These are phyloP conservation scores for Boleophthalmus pectinirostris DNA, from an alignment of 2,113 vertebrate species.

Conservation along the genomic window DNA sequence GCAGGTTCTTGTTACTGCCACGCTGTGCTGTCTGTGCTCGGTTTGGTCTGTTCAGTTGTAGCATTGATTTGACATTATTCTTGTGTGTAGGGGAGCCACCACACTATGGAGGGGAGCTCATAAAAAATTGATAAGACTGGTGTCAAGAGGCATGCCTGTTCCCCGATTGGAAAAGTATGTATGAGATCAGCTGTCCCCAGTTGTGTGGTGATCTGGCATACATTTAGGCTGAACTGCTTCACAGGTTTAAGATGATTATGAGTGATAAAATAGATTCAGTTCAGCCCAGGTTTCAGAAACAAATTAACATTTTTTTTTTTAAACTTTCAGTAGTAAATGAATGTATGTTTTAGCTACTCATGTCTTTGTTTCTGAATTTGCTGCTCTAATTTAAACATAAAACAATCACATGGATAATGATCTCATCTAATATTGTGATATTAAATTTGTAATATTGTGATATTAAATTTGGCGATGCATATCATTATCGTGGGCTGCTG, in stretches of 20 bases:
- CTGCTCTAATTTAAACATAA: conserved; percentile 41
- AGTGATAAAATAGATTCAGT: conserved; percentile 23
- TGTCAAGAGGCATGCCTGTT: conserved; percentile 42
- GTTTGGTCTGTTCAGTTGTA: conserved; percentile 35
- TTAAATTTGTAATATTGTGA: too few relatives aligned
- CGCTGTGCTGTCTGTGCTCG: conserved; percentile 24
- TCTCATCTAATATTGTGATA: not conserved
- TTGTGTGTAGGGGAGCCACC: conserved; percentile 42
- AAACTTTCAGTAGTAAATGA: not conserved
- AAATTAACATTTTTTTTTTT: conserved; percentile 5
- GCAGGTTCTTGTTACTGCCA: conserved; percentile 17
- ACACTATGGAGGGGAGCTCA: conserved; percentile 44
- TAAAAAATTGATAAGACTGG: conserved; percentile 30
- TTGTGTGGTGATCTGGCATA: conserved; percentile 26
- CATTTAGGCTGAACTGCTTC: conserved; percentile 12
- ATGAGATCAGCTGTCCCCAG: conserved; percentile 56
- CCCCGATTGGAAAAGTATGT: conserved; percentile 68
- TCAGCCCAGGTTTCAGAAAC: conserved; percentile 4
- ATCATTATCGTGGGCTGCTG: too few relatives aligned
- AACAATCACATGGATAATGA: conserved; percentile 3
- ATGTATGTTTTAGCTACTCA: conserved; percentile 4
- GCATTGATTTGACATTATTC: conserved; percentile 46
- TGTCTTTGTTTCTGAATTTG: conserved; percentile 24
- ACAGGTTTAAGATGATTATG: conserved; percentile 11
- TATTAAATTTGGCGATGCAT: too few relatives aligned